Evolutionary conservation across 2,888 invertebrate species (phyloP).

Genomic region (Cinara cedri): DNA sequence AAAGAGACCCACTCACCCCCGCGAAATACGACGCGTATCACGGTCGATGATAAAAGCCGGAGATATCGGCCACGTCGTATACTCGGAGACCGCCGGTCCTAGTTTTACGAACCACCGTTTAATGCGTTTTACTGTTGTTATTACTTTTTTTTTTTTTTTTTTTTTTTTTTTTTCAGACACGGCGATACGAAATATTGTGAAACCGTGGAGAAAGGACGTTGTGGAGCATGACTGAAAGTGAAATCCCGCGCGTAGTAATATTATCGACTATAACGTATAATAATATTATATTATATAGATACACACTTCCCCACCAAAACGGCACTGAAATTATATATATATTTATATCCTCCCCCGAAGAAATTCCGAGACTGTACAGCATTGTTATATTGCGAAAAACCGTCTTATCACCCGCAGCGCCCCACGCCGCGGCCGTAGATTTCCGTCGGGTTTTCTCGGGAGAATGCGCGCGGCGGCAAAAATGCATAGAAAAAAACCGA

Average conservation of each 20-base stretch:
- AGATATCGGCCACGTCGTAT: too few species aligned
- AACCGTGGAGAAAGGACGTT: constrained; percentile 56
- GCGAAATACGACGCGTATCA: too few species aligned
- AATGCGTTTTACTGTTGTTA: too few species aligned
- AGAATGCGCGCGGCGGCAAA: background rate
- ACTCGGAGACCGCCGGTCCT: too few species aligned
- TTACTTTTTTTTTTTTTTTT: too few species aligned
- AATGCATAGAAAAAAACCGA: background rate
- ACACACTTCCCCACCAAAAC: constrained; percentile 21
- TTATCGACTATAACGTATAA: too few species aligned
- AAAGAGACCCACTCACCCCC: too few species aligned
- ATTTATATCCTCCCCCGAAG: background rate
- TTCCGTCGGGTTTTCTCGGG: constrained; percentile 12
- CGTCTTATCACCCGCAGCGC: too few species aligned
- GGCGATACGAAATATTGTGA: constrained; percentile 43
- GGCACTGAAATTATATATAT: background rate
- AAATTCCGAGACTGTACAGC: background rate
- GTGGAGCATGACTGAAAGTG: constrained; percentile 55
- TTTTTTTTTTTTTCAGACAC: constrained; percentile 33
- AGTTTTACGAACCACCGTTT: too few species aligned
- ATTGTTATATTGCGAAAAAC: too few species aligned
- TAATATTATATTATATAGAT: too few species aligned
- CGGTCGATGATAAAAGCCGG: too few species aligned
- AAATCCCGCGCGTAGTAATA: constrained; percentile 36
- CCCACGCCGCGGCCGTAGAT: background rate